Conservation (phyloP, 64 coral and sea anemone genomes). For the Montipora capricornis region DNA sequence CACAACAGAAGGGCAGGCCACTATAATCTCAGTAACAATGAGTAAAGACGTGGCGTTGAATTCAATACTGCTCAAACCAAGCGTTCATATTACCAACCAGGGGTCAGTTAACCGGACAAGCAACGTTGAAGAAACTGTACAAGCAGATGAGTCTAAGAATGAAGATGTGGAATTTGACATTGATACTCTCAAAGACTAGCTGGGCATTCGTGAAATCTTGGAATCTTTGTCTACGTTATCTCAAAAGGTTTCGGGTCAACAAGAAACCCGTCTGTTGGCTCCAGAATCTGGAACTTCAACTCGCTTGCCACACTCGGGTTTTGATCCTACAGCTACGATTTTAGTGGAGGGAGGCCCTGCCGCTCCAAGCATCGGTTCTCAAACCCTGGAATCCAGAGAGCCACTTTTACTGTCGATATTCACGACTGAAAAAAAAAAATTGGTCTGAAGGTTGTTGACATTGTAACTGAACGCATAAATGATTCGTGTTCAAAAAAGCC, state of each 20-base stretch:
- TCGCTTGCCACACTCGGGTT: not conserved
- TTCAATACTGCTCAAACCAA: not conserved
- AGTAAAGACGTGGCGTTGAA: not conserved
- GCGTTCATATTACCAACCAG: not conserved
- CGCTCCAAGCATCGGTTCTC: not conserved
- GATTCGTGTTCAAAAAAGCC: conserved; percentile 71
- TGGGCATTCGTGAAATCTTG: conserved; percentile 4
- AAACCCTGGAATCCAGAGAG: not conserved
- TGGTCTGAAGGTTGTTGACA: conserved; percentile 52
- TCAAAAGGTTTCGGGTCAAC: not conserved
- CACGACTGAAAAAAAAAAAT: conserved; percentile 49
- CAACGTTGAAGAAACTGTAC: not conserved
- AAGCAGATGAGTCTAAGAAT: not conserved
- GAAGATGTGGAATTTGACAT: conserved; percentile 6
- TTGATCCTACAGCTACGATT: not conserved
- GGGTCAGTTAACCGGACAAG: not conserved
- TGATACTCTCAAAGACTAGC: conserved; percentile 1
- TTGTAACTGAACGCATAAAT: conserved; percentile 54
- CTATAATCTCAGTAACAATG: not conserved
- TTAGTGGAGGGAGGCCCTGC: conserved; percentile 1
- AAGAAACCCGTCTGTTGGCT: not conserved
- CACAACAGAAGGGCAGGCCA: no score
- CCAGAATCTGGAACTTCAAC: not conserved
- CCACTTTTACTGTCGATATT: conserved; percentile 56
- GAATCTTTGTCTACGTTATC: not conserved